Percentiles rank a stretch among this genome's conserved stretches.
These are phyloP conservation scores for Sander lucioperca DNA, from an alignment of 2,113 vertebrate species.

Conservation along the genomic window DNA sequence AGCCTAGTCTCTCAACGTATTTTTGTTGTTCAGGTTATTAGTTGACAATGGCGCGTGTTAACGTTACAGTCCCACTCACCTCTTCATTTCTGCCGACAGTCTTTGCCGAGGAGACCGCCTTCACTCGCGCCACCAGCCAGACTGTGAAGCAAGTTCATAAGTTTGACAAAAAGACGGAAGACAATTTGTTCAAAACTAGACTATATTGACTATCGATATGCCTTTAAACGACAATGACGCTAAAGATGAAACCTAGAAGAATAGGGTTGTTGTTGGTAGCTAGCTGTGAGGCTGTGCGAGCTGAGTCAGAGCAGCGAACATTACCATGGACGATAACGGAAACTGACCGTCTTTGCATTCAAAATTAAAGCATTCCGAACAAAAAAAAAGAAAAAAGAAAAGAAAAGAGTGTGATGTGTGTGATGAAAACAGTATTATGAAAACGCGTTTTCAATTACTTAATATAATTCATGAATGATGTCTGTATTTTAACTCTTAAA, in stretches of 20 bases:
- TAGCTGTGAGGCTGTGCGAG: not conserved
- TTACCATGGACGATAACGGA: slow-evolving; percentile 22
- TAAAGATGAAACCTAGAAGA: not conserved
- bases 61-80: slow-evolving; percentile 49
- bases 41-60: slow-evolving; percentile 22
- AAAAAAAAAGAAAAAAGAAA: not conserved
- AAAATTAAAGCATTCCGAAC: slow-evolving; percentile 29
- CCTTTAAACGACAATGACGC: not conserved
- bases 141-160: slow-evolving; percentile 54
- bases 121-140: slow-evolving; percentile 68
- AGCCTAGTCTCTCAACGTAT: too few species aligned
- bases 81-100: slow-evolving; percentile 76
- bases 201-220: accelerated
- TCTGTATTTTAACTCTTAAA: accelerated
- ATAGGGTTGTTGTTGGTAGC: not conserved
- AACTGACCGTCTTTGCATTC: not conserved
- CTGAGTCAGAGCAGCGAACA: not conserved
- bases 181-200: not conserved
- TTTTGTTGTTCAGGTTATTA: not conserved
- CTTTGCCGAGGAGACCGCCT: slow-evolving; percentile 67
- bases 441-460: accelerated
- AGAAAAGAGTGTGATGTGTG: accelerated
- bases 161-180: not conserved
- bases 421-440: too few species aligned
- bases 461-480: accelerated